Evolutionary conservation across 1,140 invertebrate species (phyloP).

Genomic region (Coelopa frigida): DNA sequence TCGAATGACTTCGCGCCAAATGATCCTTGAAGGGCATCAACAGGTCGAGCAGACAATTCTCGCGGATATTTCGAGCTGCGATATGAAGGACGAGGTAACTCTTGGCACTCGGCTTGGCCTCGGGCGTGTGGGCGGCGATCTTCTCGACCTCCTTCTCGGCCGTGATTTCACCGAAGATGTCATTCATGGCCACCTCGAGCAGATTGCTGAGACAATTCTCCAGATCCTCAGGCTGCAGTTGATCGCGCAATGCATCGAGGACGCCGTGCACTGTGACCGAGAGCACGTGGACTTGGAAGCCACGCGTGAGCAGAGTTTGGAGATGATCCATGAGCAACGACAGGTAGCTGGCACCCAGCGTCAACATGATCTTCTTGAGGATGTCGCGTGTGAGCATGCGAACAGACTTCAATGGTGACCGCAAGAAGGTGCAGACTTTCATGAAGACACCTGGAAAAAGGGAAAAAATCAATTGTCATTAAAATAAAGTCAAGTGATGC

Average conservation of each 20-base stretch:
- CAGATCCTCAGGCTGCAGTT: slow-evolving; percentile 57
- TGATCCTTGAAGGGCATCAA: slow-evolving; percentile 78
- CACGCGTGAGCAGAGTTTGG: slow-evolving; percentile 69
- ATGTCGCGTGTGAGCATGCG: slow-evolving; percentile 78
- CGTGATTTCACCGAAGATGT: slow-evolving; percentile 77
- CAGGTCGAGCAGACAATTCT: slow-evolving; percentile 67
- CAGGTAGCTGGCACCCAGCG: slow-evolving; percentile 78
- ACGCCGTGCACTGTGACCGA: slow-evolving; percentile 82
- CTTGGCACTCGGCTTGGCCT: slow-evolving; percentile 74
- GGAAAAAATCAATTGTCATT: no score
- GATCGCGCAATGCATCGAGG: slow-evolving; percentile 60
- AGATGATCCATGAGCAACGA: slow-evolving; percentile 73
- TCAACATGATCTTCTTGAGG: slow-evolving; percentile 78
- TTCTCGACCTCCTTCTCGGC: slow-evolving; percentile 90
- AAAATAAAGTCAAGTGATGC: slow-evolving; percentile 14
- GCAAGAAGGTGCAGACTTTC: slow-evolving; percentile 82
- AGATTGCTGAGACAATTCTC: slow-evolving; percentile 70
- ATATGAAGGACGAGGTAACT: slow-evolving; percentile 82
- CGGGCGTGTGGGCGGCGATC: slow-evolving; percentile 69
- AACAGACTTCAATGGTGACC: slow-evolving; percentile 82
- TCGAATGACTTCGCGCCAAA: slow-evolving; percentile 65
- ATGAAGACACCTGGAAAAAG: slow-evolving; percentile 62
- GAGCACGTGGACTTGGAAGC: slow-evolving; percentile 91
- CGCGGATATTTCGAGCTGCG: slow-evolving; percentile 69
- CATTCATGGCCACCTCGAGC: slow-evolving; percentile 76